A percentile compares a stretch with the other conserved stretches of the same genome.
Conservation (phyloP, 2,797 vertebrate genomes). For the Thunnus albacares region DNA sequence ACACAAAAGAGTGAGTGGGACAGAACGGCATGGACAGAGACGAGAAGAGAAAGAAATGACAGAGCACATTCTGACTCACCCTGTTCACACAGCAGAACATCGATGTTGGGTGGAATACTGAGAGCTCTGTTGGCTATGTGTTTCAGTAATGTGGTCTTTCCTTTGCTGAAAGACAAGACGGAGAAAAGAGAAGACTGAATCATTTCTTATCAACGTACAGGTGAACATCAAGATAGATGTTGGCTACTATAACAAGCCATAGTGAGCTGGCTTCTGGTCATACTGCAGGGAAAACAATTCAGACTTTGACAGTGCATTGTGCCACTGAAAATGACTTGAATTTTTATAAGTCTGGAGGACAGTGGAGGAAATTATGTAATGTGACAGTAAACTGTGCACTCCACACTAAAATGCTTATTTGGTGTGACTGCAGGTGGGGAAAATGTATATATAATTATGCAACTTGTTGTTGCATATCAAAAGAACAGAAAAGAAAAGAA, state of each 20-base stretch:
- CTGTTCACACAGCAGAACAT: conserved; percentile 95
- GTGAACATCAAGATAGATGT: not conserved
- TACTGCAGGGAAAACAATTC: not conserved
- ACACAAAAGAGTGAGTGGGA: not conserved
- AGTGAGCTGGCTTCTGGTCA: not conserved
- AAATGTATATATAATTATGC: too few relatives aligned
- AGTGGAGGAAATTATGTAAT: too few relatives aligned
- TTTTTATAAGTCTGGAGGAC: not conserved
- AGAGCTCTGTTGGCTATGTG: conserved; percentile 94
- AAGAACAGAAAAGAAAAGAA: too few relatives aligned
- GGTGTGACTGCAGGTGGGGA: too few relatives aligned
- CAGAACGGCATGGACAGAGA: accelerated
- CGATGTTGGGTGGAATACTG: conserved; percentile 95
- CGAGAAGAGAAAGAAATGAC: not conserved
- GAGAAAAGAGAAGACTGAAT: not conserved
- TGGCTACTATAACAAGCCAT: not conserved
- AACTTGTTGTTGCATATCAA: too few relatives aligned
- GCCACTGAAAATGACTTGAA: too few relatives aligned
- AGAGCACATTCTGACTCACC: conserved; percentile 77
- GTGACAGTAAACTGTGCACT: too few relatives aligned
- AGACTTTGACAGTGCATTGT: too few relatives aligned
- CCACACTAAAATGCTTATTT: too few relatives aligned
- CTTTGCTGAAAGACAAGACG: conserved; percentile 85
- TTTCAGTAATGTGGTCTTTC: conserved; percentile 95
- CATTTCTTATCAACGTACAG: not conserved